These are phyloP conservation scores for Syrphus vitripennis DNA, from an alignment of 2,888 invertebrate genomes.

Conservation along the genomic window DNA sequence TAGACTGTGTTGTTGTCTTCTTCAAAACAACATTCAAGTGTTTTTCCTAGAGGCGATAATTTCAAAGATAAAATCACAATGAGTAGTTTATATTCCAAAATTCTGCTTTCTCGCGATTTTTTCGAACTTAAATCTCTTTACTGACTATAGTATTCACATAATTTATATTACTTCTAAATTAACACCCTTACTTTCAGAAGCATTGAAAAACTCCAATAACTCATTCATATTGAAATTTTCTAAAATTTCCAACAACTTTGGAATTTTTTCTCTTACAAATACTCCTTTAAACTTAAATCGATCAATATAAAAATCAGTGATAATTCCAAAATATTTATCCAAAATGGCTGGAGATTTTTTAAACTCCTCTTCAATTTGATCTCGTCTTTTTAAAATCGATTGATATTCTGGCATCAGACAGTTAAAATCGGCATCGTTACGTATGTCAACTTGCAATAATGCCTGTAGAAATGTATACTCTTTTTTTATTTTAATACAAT, in stretches of 20 bases:
- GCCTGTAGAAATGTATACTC: conserved; percentile 72
- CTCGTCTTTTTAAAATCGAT: conserved; percentile 71
- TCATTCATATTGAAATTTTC: conserved; percentile 71
- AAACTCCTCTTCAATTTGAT: conserved; percentile 71
- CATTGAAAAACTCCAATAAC: conserved; percentile 63
- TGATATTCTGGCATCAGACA: conserved; percentile 73
- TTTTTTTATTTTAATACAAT: conserved; percentile 65
- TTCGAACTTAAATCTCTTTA: too few species aligned
- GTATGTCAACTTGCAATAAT: conserved; percentile 73
- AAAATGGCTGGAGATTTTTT: conserved; percentile 62
- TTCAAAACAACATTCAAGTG: too few species aligned
- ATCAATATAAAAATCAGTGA: conserved; percentile 74
- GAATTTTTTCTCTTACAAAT: conserved; percentile 72
- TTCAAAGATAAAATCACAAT: too few species aligned
- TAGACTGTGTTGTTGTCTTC: too few species aligned
- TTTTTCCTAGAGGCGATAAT: too few species aligned
- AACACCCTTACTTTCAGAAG: conserved; percentile 28
- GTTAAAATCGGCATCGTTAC: conserved; percentile 73
- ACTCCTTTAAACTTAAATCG: conserved; percentile 74
- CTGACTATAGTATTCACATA: too few species aligned
- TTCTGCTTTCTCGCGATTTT: too few species aligned
- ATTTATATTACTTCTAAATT: conserved; percentile 46
- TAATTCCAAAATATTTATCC: conserved; percentile 71
- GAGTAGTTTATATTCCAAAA: too few species aligned
- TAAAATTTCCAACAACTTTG: conserved; percentile 68